Conservation (phyloP, 2,797 vertebrate species). For the Eidolon dupreanum region DNA sequence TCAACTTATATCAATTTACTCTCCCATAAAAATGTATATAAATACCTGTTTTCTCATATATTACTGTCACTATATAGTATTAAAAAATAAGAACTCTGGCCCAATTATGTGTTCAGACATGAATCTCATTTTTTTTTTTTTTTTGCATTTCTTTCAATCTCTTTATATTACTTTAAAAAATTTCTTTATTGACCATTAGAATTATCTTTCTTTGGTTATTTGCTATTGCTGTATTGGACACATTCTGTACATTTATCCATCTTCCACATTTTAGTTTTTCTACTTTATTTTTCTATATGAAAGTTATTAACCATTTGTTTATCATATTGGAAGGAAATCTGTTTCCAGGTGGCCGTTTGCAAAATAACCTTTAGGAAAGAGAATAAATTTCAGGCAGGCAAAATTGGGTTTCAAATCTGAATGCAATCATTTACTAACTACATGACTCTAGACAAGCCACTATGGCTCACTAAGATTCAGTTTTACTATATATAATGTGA, state of each 20-base stretch:
- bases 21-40: not conserved
- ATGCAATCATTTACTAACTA: not conserved
- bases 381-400: not conserved
- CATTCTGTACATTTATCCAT: not conserved
- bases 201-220: not conserved
- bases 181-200: not conserved
- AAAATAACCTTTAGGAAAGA: not conserved
- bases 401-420: not conserved
- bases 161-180: not conserved
- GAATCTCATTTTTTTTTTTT: not conserved
- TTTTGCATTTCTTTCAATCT: not conserved
- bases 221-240: not conserved
- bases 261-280: not conserved
- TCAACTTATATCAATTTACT: not conserved
- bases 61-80: not conserved
- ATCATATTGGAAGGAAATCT: constrained; percentile 1
- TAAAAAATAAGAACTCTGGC: not conserved
- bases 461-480: not conserved
- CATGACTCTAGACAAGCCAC: not conserved
- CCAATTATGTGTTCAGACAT: constrained; percentile 9
- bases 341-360: not conserved
- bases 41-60: not conserved
- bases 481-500: not conserved
- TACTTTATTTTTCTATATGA: not conserved
- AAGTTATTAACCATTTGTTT: not conserved